Conservation (phyloP, 2,888 invertebrate genomes). For the Cheilosia vernalis region DNA sequence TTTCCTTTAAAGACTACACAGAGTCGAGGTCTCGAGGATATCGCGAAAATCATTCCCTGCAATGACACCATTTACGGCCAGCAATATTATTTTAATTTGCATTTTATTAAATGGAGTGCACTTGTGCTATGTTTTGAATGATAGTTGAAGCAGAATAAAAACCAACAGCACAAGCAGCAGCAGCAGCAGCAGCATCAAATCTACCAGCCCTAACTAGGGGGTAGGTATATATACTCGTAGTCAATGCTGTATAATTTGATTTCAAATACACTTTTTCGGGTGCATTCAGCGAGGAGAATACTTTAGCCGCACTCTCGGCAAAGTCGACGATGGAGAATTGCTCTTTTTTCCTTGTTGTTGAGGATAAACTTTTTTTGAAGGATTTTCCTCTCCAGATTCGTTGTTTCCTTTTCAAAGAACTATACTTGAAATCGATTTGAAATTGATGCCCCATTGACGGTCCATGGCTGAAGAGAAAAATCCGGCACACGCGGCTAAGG, state of each 20-base stretch:
- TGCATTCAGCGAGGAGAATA: constrained; percentile 30
- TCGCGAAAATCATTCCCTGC: constrained; percentile 68
- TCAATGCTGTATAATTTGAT: constrained; percentile 62
- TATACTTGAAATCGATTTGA: constrained; percentile 56
- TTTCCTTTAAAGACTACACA: constrained; percentile 6
- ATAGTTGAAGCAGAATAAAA: constrained; percentile 57
- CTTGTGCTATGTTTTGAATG: constrained; percentile 70
- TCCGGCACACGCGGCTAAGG: neutral
- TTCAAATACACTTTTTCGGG: constrained; percentile 57
- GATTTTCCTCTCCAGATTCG: neutral
- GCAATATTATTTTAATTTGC: constrained; percentile 75
- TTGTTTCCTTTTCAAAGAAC: constrained; percentile 8
- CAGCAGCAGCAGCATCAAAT: constrained; percentile 3
- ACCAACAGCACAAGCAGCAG: constrained; percentile 2
- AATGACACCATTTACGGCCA: constrained; percentile 71
- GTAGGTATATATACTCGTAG: constrained; percentile 2
- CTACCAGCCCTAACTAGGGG: constrained; percentile 7
- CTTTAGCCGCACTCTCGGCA: neutral
- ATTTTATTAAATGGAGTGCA: constrained; percentile 75
- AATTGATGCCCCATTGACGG: constrained; percentile 33
- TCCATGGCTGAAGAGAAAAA: neutral
- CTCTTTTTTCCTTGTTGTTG: neutral
- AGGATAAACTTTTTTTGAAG: constrained; percentile 4
- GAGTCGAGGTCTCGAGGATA: constrained; percentile 28
- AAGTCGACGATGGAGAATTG: constrained; percentile 16